Evolutionary conservation across 2,888 invertebrate genomes (phyloP).

Genomic region (Sericinus montela): DNA sequence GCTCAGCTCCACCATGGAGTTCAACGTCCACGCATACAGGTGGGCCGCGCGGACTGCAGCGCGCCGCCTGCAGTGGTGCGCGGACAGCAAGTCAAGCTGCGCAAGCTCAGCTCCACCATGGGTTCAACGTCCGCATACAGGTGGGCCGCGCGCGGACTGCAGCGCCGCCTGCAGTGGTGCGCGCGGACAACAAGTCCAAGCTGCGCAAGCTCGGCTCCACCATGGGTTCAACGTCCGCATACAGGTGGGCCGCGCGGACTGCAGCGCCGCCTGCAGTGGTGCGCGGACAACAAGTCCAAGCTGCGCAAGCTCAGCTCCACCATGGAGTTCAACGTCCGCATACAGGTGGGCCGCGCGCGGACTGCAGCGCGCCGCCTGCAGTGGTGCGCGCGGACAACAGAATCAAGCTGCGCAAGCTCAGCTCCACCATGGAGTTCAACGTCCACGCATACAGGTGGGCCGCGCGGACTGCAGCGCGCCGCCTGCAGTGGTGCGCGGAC

Average conservation of each 20-base stretch:
- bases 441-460: slow-evolving; percentile 29
- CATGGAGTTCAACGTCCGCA: too few species aligned
- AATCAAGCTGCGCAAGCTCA: slow-evolving; percentile 95
- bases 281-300: too few species aligned
- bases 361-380: slow-evolving; percentile 96
- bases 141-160: slow-evolving; percentile 87
- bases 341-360: too few species aligned
- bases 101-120: too few species aligned
- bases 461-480: slow-evolving; percentile 93
- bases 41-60: slow-evolving; percentile 88
- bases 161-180: slow-evolving; percentile 98
- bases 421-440: slow-evolving; percentile 72
- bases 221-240: too few species aligned
- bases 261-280: too few species aligned
- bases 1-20: slow-evolving; percentile 83
- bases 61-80: slow-evolving; percentile 97
- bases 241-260: too few species aligned
- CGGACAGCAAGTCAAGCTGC: slow-evolving; percentile 95
- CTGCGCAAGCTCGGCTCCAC: too few species aligned
- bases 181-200: too few species aligned
- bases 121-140: too few species aligned
- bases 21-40: background rate
- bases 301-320: too few species aligned
- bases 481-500: slow-evolving; percentile 97
- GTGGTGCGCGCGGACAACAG: slow-evolving; percentile 99